Percentiles rank a stretch among this genome's conserved stretches.
Conservation (phyloP, 2,797 vertebrate genomes). For the Anguilla pacifica region DNA sequence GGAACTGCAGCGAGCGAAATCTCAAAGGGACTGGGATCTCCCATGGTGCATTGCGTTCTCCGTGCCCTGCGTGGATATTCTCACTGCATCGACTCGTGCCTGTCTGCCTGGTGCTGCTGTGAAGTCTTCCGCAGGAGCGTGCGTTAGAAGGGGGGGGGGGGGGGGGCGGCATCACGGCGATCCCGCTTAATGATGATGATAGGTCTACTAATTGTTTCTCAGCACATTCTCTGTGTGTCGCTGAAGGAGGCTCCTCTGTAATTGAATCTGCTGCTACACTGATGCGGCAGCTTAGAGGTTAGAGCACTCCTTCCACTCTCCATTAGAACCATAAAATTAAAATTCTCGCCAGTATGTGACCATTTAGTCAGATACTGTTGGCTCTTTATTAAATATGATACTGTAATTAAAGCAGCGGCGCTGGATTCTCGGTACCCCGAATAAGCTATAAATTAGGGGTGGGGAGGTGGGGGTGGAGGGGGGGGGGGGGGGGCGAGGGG, state of each 20-base stretch:
- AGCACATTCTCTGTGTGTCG: conserved; percentile 48
- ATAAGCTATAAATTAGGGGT: background rate
- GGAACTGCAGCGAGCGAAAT: background rate
- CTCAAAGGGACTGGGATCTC: background rate
- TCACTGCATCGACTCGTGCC: conserved; percentile 50
- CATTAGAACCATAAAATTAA: conserved; percentile 62
- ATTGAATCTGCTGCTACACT: conserved; percentile 64
- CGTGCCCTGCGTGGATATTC: conserved; percentile 40
- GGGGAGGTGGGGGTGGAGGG: background rate
- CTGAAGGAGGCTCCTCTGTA: conserved; percentile 55
- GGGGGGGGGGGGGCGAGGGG: no score
- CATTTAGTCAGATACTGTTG: conserved; percentile 51
- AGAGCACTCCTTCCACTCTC: conserved; percentile 55
- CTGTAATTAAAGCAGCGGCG: conserved; percentile 43
- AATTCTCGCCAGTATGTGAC: conserved; percentile 47
- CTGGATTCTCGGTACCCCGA: conserved; percentile 28
- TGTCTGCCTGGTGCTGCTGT: conserved; percentile 47
- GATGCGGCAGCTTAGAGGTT: conserved; percentile 52
- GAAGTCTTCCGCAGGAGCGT: conserved; percentile 43
- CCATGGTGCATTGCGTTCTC: background rate
- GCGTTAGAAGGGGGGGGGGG: no score
- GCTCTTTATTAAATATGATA: conserved; percentile 55
- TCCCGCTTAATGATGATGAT: conserved; percentile 57
- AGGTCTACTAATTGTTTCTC: conserved; percentile 51
- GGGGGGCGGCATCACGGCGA: conserved; percentile 41